Evolutionary conservation across 2,113 vertebrate genomes (phyloP), one percentile per base, ranked within the genome.

Genomic region (Mirza zaza): DNA sequence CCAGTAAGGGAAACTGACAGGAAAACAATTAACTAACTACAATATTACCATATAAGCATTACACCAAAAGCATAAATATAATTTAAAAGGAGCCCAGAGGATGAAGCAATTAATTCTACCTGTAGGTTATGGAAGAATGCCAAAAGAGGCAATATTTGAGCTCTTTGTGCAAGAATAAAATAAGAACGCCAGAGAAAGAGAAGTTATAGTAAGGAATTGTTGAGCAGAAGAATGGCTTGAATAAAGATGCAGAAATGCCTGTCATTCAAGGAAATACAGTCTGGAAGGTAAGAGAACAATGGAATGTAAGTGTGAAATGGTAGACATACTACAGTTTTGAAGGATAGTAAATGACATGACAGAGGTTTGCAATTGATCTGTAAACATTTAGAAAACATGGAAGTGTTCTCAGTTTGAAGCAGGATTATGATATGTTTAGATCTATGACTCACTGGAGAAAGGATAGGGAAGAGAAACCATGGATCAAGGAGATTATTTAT

Each of bases 371-470:
- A 85, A 25, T 61, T 85, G 32, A 65, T 76, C 32, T 70, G 20
- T 82, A 88, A 88, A 85, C 45, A 97, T 39, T 55, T 63, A 80
- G 77, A 96, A 91, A 91, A 63, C 77, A 50, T 25, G 32, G n/a
- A 52, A 70, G 15, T 14, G 23, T 61, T 59, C 73, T 87, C 36
- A 5, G 4, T 84, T 91, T 90, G 23, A 86, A 77, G 45, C 9
- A 45, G 8, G 52, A 75, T 15, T 82, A 27, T 61, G 75, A 77
- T 32, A 77, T 57, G 21, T 50, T 91, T 73, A 80, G 10, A 83
- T 81, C 36, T 50, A 36, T 42, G 80, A 83, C 18, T 88, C 48
- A 68, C 39, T 55, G 9, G 27, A 63, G 61, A 34, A 85, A 67
- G 42, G 45, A 83, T 20, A 50, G 63, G 10, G 34, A 90, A 93